Evolutionary conservation across 2,113 vertebrate species (phyloP).

Genomic region (Zosterops hypoxanthus): DNA sequence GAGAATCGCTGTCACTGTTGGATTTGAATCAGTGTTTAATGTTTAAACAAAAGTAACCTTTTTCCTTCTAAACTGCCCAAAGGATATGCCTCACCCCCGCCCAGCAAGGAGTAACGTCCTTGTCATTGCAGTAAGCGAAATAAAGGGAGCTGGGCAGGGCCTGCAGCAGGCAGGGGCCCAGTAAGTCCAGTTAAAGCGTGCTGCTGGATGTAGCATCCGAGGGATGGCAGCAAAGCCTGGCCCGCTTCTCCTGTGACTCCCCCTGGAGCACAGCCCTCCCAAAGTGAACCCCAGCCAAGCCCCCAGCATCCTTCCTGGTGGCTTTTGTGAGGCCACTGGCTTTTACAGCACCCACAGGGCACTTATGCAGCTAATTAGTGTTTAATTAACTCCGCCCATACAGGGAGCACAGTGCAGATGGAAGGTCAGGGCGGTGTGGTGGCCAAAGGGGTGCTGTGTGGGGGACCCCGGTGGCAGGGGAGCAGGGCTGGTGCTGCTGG

Average conservation of each 20-base stretch:
- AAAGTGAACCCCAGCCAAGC: not conserved
- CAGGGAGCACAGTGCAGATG: not conserved
- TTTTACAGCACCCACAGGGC: not conserved
- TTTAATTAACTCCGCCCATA: not conserved
- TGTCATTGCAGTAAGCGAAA: not conserved
- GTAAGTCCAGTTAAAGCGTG: not conserved
- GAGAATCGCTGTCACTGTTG: slow-evolving; percentile 56
- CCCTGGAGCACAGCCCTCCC: slow-evolving; percentile 16
- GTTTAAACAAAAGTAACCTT: slow-evolving; percentile 56
- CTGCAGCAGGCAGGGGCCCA: slow-evolving; percentile 25
- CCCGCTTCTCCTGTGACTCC: not conserved
- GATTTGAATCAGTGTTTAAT: slow-evolving; percentile 61
- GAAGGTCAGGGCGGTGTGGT: not conserved
- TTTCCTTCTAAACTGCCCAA: slow-evolving; percentile 53
- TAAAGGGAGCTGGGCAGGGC: slow-evolving; percentile 9
- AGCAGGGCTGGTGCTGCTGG: not conserved
- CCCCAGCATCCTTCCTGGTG: not conserved
- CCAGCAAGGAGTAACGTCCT: slow-evolving; percentile 30
- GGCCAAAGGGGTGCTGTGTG: not conserved
- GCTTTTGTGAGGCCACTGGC: not conserved
- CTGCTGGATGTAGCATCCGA: not conserved
- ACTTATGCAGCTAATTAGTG: not conserved
- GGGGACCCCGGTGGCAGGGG: not conserved
- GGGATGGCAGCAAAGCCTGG: not conserved
- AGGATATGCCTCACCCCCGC: slow-evolving; percentile 51